Conservation (phyloP, 2,888 invertebrate species). For the Catonia carolina region DNA sequence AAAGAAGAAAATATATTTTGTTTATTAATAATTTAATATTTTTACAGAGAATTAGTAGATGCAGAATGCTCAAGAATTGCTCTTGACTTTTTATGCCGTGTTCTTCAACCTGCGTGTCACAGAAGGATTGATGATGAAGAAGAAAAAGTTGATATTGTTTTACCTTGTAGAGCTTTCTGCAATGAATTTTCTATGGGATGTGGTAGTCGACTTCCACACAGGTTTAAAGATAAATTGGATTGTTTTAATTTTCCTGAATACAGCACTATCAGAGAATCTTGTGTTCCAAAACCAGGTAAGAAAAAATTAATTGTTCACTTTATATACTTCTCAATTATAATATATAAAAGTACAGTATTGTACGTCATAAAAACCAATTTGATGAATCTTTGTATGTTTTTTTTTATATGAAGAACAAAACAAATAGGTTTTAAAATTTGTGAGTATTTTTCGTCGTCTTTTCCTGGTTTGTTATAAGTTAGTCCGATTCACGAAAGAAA, state of each 20-base stretch:
- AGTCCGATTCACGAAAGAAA: too few relatives aligned
- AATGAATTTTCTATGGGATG: slow-evolving; percentile 78
- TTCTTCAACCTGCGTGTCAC: slow-evolving; percentile 72
- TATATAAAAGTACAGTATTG: too few relatives aligned
- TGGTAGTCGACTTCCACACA: slow-evolving; percentile 63
- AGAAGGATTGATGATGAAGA: slow-evolving; percentile 1
- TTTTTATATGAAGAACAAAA: too few relatives aligned
- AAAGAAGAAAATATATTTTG: too few relatives aligned
- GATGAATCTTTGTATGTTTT: too few relatives aligned
- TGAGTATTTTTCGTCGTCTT: too few relatives aligned
- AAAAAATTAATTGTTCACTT: too few relatives aligned
- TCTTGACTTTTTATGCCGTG: slow-evolving; percentile 82
- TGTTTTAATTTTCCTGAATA: slow-evolving; percentile 75
- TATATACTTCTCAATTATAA: too few relatives aligned
- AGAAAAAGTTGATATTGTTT: slow-evolving; percentile 51
- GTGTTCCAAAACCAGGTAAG: slow-evolving; percentile 68
- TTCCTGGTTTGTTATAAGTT: too few relatives aligned
- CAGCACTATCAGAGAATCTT: slow-evolving; percentile 59
- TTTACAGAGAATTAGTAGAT: slow-evolving; percentile 69
- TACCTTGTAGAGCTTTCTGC: slow-evolving; percentile 78
- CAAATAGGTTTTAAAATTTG: too few relatives aligned
- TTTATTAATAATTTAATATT: neutral
- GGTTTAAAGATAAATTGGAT: slow-evolving; percentile 64
- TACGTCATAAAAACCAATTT: too few relatives aligned
- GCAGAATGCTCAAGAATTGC: slow-evolving; percentile 84